Percentiles rank a stretch among this genome's conserved stretches.
Evolutionary conservation across 1,140 invertebrate genomes (phyloP).

Genomic region (Drosophila elegans): DNA sequence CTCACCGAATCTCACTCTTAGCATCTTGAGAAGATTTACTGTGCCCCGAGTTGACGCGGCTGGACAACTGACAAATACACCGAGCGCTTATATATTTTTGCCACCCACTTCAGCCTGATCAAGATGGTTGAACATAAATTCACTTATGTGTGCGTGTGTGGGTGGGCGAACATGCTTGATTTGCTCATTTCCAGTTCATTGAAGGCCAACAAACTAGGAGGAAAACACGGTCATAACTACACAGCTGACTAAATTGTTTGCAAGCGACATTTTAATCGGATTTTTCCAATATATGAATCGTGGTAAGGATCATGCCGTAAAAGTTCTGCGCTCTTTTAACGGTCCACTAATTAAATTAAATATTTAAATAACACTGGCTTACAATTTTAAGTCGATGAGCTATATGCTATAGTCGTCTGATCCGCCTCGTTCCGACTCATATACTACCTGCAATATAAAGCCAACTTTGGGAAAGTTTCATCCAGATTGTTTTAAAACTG

Average conservation of each 20-base stretch:
- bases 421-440: too few relatives aligned
- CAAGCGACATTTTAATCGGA: slow-evolving; percentile 73
- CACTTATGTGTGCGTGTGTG: slow-evolving; percentile 59
- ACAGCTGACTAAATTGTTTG: slow-evolving; percentile 17
- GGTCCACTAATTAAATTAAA: slow-evolving; percentile 28
- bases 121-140: slow-evolving; percentile 73
- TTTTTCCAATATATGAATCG: slow-evolving; percentile 61
- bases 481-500: too few relatives aligned
- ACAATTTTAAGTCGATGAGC: too few relatives aligned
- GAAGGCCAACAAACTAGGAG: slow-evolving; percentile 38
- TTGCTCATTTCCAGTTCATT: slow-evolving; percentile 76
- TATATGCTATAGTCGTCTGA: too few relatives aligned
- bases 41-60: slow-evolving; percentile 35
- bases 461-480: too few relatives aligned
- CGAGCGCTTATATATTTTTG: slow-evolving; percentile 8
- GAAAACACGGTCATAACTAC: neutral
- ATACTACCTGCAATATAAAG: too few relatives aligned
- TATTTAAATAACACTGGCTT: slow-evolving; percentile 72
- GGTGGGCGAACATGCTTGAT: slow-evolving; percentile 58
- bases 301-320: slow-evolving; percentile 21
- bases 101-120: slow-evolving; percentile 41
- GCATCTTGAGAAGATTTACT: slow-evolving; percentile 40
- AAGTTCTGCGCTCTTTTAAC: slow-evolving; percentile 9
- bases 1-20: slow-evolving; percentile 4
- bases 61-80: slow-evolving; percentile 58